Evolutionary conservation across 2,113 vertebrate genomes (phyloP), one percentile per base, ranked within the genome.

Genomic region (Bubalus kerabau): DNA sequence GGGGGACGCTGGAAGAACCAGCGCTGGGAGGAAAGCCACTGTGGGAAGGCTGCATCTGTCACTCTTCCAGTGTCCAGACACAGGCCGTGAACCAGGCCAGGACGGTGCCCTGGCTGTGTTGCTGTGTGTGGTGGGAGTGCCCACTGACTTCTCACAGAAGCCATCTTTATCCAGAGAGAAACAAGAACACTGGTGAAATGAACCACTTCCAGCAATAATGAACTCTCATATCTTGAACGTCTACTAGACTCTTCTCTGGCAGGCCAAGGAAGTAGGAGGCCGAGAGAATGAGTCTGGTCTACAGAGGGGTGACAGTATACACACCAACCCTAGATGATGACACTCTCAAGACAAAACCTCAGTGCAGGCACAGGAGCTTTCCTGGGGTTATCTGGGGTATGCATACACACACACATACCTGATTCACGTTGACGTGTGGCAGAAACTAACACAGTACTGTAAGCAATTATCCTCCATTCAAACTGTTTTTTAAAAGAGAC

Each of bases 331-430:
- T 32, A 14, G 71, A 23, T 50, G 32, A 15, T 23, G 80, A 64
- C 21, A 26, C 26, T 40, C 43, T 67, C 40, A 28, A 43, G 23
- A 15, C 30, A 78, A 40, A 60, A 15, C 24, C 26, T 30, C 15
- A 16, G 28, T 0, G 0, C 17, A 48, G 15, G 40, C 7, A 40
- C 7, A n/a, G 1, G 43, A 36, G 32, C 48, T 43, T 28, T 93
- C 36, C 32, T 52, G 36, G 46, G 62, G 30, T 2, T 16, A 26
- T 26, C 64, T 1, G 60, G 40, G 36, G 82, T 80, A 46, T 5
- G 10, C 1, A 13, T 1, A 16, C 19, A 15, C 2, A 26, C 6
- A 26, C 1, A 14, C 1, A 2, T 8, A 43, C 7, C 23, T 26
- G 40, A 43, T 43, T 76, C 71, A 7, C 4, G 71, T 2, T 26